Base-by-base conservation (phyloP, 2,888 invertebrate genomes). In the Dysmachus trigonus region DNA sequence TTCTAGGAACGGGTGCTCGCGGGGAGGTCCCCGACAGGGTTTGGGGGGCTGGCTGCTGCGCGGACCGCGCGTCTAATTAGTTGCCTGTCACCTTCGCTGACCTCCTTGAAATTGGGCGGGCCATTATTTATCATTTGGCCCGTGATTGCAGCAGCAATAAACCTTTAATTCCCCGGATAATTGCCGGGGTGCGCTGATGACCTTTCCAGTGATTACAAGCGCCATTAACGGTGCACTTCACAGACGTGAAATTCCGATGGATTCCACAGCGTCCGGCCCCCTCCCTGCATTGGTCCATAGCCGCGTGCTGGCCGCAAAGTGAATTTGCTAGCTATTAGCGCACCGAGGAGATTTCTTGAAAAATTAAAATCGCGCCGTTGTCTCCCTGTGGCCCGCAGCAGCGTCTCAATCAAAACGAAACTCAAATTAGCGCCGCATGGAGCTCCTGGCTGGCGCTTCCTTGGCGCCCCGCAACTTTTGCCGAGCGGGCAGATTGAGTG, bases 391-490 rank as follows among this genome's bases (percentile, higher is more conserved):
- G 53, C 22, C 41, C 77, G 27, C n/a, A 47, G 47, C 77, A 22
- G 77, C 41, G 41, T 77, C 41, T 77, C 30, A 77, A 77, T 77
- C 47, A 77, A 77, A 47, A 47, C 30, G 77, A 47, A 47, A 27
- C 77, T 38, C 77, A 77, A 41, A 77, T 77, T 77, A 77, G 27
- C 77, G 77, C 77, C 51, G 47, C 47, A 77, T 77, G 47, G 27
- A 18, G n/a, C 77, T 77, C 77, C 22, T 18, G 31, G 31, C 73
- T 74, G 47, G 62, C 62, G 47, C 77, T 51, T 41, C 22, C 41
- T 51, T 13, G 30, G 27, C 13, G 77, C 47, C 10, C 6, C 15
- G 27, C 15, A 18, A 76, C 27, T 77, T 1, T n/a, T n/a, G 30
- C 10, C n/a, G 15, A 7, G n/a, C 41, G 13, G 47, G 0, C 13